Evolutionary conservation across 2,797 vertebrate species (phyloP), one percentile per base, ranked within the genome.

Genomic region (Telmatherina bonti): DNA sequence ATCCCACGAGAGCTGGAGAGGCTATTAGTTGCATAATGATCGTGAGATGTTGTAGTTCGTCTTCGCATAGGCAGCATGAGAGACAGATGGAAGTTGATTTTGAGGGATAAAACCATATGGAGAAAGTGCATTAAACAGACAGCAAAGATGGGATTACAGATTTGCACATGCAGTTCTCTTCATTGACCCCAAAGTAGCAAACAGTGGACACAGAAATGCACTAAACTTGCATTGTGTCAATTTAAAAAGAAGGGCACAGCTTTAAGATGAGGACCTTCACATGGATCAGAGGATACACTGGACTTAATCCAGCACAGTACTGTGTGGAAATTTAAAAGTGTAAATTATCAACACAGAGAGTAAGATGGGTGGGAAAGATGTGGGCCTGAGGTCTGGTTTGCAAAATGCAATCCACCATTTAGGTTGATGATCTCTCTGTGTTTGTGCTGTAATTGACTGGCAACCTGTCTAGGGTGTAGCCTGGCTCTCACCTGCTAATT

Each of bases 31-130:
- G 78, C 67, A 71, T 83, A 72, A 86, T 82, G 81, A 89, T 91
- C 67, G 66, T 71, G 83, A 78, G 80, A 80, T 81, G 84, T 81
- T 84, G 81, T 72, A 73, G 79, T 81, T 87, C 67, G 63, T 76
- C 58, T 63, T 81, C 72, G 64, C 73, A 78, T 64, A 68, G 72
- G 58, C 81, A 49, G 82, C 47, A 30, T 81, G 79, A 84, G 78
- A 76, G 85, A 83, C 85, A 89, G 85, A 87, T 75, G 85, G 82
- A 83, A 71, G 85, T 51, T 84, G 85, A 83, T 86, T 83, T 81
- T 79, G 72, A 75, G 76, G 74, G 79, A 81, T 85, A 70, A 86
- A 91, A 80, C n/a, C 88, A 88, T 84, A 88, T 76, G 85, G 84
- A 60, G 65, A 81, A 76, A 85, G 66, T 27, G 75, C 71, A 79